A percentile compares a stretch with the other conserved stretches of the same genome.
Conservation (phyloP, 2,113 vertebrate genomes). For the Drymodes brunneopygia region DNA sequence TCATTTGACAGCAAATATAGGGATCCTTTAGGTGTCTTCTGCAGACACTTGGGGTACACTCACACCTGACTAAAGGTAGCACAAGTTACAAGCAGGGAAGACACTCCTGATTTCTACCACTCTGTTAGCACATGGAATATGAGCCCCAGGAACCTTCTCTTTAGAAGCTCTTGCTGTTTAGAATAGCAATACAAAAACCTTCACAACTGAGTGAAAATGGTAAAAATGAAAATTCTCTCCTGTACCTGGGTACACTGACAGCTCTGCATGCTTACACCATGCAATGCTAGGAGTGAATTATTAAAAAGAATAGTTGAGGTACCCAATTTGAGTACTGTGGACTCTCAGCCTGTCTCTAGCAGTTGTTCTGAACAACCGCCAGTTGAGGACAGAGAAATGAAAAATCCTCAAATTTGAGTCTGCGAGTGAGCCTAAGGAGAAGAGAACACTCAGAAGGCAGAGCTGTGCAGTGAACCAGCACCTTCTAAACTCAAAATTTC, state of each 20-base stretch:
- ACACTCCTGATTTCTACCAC: neutral
- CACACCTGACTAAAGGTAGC: neutral
- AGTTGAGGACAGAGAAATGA: neutral
- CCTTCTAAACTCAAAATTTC: neutral
- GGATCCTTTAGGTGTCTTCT: neutral
- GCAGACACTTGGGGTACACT: neutral
- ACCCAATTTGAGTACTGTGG: neutral
- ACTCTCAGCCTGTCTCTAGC: neutral
- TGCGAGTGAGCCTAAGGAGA: neutral
- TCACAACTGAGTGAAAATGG: neutral
- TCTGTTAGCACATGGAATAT: neutral
- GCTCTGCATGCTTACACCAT: neutral
- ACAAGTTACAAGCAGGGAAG: neutral
- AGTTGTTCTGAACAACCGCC: neutral
- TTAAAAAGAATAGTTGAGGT: neutral
- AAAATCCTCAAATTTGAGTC: neutral
- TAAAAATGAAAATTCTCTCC: neutral
- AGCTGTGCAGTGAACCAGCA: neutral
- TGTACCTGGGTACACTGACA: neutral
- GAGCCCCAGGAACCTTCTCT: neutral
- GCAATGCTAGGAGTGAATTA: neutral
- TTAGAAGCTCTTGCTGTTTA: neutral
- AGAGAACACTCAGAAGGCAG: neutral
- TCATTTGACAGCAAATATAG: rapidly evolving
- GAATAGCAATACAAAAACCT: neutral